Percentiles rank a stretch among this genome's conserved stretches.
Conservation (phyloP, 1,140 invertebrate species). For the Trichoplusia ni region DNA sequence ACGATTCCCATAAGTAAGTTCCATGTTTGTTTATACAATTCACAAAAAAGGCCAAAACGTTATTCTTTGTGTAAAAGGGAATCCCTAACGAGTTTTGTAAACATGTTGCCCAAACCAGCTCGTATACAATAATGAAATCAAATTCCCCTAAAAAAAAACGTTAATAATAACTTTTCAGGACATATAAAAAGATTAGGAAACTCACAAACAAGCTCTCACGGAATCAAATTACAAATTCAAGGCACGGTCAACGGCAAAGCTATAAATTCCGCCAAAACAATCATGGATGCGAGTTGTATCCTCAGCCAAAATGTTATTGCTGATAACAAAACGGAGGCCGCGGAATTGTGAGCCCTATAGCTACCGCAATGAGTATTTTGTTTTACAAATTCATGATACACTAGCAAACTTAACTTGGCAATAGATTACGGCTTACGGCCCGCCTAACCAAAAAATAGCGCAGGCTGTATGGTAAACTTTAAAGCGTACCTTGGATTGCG, state of each 20-base stretch:
- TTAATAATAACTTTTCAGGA: constrained; percentile 19
- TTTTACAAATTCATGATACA: background rate
- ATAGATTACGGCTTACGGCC: background rate
- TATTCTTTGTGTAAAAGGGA: background rate
- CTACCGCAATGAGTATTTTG: background rate
- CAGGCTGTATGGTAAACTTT: constrained; percentile 41
- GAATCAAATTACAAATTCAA: constrained; percentile 53
- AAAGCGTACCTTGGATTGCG: constrained; percentile 51
- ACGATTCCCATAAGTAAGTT: constrained; percentile 3
- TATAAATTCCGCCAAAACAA: constrained; percentile 48
- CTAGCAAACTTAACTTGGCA: background rate
- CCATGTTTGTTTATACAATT: constrained; percentile 4
- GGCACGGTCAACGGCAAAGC: constrained; percentile 37
- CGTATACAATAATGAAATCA: constrained; percentile 2
- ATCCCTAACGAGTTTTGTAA: constrained; percentile 17
- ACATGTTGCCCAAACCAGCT: background rate
- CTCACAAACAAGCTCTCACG: constrained; percentile 33
- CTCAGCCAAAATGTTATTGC: constrained; percentile 18
- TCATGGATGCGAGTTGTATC: constrained; percentile 39
- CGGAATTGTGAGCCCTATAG: constrained; percentile 28
- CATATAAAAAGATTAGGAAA: constrained; percentile 32
- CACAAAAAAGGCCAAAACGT: constrained; percentile 7
- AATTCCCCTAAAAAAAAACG: constrained; percentile 9
- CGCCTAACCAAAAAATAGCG: constrained; percentile 33
- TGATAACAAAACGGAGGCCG: constrained; percentile 21